Conservation (phyloP, 2,888 invertebrate species). For the Adelognathus sp. region DNA sequence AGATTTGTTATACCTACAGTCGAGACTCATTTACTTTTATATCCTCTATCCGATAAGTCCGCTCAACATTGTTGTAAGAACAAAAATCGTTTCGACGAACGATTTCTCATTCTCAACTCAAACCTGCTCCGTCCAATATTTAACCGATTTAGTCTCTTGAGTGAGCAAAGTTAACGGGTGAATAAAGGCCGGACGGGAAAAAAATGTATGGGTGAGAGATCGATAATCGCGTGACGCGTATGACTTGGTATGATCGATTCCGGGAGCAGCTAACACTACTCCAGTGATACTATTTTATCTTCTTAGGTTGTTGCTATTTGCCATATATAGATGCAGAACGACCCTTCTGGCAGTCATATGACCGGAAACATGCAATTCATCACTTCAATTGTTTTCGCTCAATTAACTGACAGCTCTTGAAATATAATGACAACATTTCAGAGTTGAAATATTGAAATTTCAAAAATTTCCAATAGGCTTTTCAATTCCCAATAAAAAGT, state of each 20-base stretch:
- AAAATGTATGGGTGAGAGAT: conserved; percentile 23
- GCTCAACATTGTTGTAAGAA: not conserved
- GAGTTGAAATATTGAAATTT: too few relatives aligned
- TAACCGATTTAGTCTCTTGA: not conserved
- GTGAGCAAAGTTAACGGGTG: not conserved
- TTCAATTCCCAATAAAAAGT: too few relatives aligned
- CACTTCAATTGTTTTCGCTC: too few relatives aligned
- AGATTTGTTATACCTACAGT: conserved; percentile 61
- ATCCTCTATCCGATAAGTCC: not conserved
- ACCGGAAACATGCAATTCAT: not conserved
- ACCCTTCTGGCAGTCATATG: not conserved
- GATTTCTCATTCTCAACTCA: not conserved
- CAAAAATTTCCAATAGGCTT: too few relatives aligned
- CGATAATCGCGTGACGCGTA: conserved; percentile 59
- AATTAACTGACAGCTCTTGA: too few relatives aligned
- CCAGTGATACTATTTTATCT: conserved; percentile 12
- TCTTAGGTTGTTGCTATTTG: not conserved
- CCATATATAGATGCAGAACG: not conserved
- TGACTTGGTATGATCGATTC: conserved; percentile 60
- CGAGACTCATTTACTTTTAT: conserved; percentile 29
- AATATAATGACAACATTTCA: too few relatives aligned
- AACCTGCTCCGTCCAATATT: too few relatives aligned
- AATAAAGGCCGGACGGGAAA: conserved; percentile 5
- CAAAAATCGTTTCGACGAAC: not conserved
- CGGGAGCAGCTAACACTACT: not conserved